These are phyloP conservation scores for Harpalus rubripes DNA, from an alignment of 2,888 invertebrate genomes.

Conservation along the genomic window DNA sequence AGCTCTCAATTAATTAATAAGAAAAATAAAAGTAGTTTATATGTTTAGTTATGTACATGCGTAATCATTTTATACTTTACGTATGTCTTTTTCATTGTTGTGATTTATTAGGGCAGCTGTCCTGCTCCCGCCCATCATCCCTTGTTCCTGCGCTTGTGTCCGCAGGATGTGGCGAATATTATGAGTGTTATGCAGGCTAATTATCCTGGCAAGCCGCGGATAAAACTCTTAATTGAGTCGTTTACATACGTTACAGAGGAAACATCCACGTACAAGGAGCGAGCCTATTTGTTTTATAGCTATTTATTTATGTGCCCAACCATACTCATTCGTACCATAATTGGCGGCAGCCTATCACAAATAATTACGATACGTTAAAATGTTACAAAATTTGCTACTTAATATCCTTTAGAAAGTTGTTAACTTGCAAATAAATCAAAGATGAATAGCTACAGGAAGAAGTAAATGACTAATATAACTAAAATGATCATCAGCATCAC, in stretches of 20 bases:
- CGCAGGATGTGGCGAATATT: slow-evolving; percentile 2
- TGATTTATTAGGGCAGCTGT: too few species aligned
- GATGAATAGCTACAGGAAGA: too few species aligned
- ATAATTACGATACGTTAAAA: not conserved
- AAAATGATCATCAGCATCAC: too few species aligned
- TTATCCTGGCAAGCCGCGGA: slow-evolving; percentile 8
- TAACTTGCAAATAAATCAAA: too few species aligned
- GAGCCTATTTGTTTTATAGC: slow-evolving; percentile 10
- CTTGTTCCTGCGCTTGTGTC: not conserved
- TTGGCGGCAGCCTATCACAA: not conserved
- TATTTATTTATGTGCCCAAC: slow-evolving; percentile 8
- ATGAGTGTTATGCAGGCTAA: slow-evolving; percentile 4
- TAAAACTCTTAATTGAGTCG: slow-evolving; percentile 31
- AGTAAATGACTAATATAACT: too few species aligned
- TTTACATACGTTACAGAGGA: slow-evolving; percentile 22
- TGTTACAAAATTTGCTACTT: slow-evolving; percentile 6
- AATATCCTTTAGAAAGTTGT: not conserved
- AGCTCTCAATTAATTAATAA: too few species aligned
- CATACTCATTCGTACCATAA: not conserved
- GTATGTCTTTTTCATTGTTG: too few species aligned
- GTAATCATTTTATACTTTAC: too few species aligned
- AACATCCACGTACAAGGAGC: not conserved
- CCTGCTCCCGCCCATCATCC: not conserved
- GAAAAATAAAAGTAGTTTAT: too few species aligned
- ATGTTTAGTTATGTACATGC: too few species aligned